Percentiles rank a stretch among this genome's conserved stretches.
These are phyloP conservation scores for Sebastes taczanowskii DNA, from an alignment of 2,797 vertebrate genomes.

Conservation along the genomic window DNA sequence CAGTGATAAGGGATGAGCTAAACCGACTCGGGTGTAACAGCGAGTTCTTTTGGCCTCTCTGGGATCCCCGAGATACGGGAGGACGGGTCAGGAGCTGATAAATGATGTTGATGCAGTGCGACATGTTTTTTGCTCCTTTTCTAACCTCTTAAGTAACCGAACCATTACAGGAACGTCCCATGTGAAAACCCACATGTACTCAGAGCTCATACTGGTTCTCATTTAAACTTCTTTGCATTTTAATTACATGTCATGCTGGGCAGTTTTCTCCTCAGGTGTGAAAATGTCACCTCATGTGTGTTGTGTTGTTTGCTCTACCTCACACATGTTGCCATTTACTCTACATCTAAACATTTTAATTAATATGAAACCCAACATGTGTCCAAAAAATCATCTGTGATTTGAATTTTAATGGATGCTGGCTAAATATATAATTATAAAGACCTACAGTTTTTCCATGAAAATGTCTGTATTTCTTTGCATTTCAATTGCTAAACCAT, in stretches of 20 bases:
- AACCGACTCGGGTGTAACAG: conserved; percentile 30
- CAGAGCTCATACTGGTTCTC: not conserved
- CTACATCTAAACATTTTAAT: not conserved
- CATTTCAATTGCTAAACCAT: not conserved
- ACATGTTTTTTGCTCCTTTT: not conserved
- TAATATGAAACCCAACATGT: not conserved
- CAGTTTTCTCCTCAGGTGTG: not conserved
- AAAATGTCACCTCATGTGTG: not conserved
- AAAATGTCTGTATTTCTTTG: not conserved
- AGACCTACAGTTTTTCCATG: not conserved
- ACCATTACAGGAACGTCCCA: not conserved
- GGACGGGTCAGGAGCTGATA: conserved; percentile 7
- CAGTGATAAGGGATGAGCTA: conserved; percentile 46
- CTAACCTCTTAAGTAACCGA: not conserved
- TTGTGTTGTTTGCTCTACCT: not conserved
- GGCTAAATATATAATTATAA: not conserved
- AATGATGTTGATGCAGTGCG: conserved; percentile 6
- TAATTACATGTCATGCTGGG: not conserved
- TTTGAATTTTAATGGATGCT: not conserved
- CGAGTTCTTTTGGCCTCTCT: conserved; percentile 41
- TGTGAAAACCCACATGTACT: not conserved
- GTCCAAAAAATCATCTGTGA: not conserved
- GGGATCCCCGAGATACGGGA: conserved; percentile 23
- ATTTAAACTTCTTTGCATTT: not conserved
- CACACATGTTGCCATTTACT: not conserved